A percentile compares a stretch with the other conserved stretches of the same genome.
Conservation (phyloP, 2,113 vertebrate genomes). For the Cygnus atratus region DNA sequence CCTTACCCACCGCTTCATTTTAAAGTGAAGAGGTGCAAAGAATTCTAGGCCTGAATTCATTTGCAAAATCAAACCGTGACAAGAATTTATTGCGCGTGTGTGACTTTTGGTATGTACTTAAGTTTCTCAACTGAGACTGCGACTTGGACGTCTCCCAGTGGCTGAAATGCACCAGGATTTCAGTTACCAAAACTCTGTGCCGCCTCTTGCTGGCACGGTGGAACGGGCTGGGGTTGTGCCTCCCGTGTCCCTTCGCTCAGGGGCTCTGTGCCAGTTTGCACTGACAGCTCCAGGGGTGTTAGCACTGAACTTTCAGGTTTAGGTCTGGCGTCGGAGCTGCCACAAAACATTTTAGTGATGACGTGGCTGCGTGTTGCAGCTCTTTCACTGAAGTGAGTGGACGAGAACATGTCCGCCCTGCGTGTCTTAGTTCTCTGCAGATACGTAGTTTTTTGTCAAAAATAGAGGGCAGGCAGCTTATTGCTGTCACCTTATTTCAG, state of each 20-base stretch:
- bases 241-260: not conserved
- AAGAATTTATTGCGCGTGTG: fast-evolving
- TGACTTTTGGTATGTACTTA: fast-evolving
- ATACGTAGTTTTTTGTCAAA: not conserved
- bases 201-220: fast-evolving
- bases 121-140: not conserved
- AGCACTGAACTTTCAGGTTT: not conserved
- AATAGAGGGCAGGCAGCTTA: not conserved
- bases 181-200: not conserved
- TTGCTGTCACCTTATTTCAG: not conserved
- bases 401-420: fast-evolving
- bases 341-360: not conserved
- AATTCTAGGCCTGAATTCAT: not conserved
- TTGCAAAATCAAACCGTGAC: not conserved
- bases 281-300: not conserved
- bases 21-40: fast-evolving
- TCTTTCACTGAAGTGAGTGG: fast-evolving
- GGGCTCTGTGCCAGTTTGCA: fast-evolving
- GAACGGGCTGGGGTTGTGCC: fast-evolving
- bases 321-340: not conserved
- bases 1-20: fast-evolving
- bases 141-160: not conserved
- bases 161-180: not conserved
- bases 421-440: not conserved
- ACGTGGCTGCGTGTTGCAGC: not conserved